Evolutionary conservation across 1,140 invertebrate genomes (phyloP), one percentile per base, ranked within the genome.

Genomic region (Ceratoteleas bidentatus): DNA sequence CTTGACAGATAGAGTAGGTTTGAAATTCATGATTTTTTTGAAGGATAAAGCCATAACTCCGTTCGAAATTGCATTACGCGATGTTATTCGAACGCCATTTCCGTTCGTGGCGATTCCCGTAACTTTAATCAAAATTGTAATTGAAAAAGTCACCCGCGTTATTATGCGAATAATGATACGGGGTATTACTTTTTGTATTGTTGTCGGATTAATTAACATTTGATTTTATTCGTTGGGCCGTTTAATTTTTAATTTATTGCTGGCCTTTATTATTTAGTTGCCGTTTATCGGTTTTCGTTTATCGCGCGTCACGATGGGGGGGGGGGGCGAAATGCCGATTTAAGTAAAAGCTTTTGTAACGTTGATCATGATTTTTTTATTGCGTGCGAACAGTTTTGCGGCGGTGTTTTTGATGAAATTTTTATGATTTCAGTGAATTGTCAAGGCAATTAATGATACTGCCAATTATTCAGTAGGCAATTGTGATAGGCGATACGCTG

Each of bases 41-140:
- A 65, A 65, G 60, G 47, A 68, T 66, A 79, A 66, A 66, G 62
- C 62, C 66, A 76, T 76, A 76, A 76, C 73, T 76, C 53, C 38
- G 47, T 3, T 36, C 56, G 56, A 76, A 76, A 76, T 76, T 76
- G 45, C 62, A 76, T 76, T 76, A 66, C 61, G 61, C 47, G 73
- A 61, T 76, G 73, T 76, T 76, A 76, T 66, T 65, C 61, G 15
- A 74, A 65, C 65, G 15, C 61, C 64, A 68, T 68, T 76, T 76
- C 54, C 45, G 56, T 38, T 57, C 36, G 49, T 61, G 68, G 68
- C 62, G 40, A 61, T 61, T 68, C 56, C 36, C 73, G 61, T 76
- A 76, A 68, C 49, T 76, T 76, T 53, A 61, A 76, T 68, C 56
- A 62, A 68, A 76, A 53, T 76, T 53, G 54, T 68, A 61, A 76